These are phyloP conservation scores for Mormyrus iriodes DNA, from an alignment of 2,113 vertebrate species.

Conservation along the genomic window DNA sequence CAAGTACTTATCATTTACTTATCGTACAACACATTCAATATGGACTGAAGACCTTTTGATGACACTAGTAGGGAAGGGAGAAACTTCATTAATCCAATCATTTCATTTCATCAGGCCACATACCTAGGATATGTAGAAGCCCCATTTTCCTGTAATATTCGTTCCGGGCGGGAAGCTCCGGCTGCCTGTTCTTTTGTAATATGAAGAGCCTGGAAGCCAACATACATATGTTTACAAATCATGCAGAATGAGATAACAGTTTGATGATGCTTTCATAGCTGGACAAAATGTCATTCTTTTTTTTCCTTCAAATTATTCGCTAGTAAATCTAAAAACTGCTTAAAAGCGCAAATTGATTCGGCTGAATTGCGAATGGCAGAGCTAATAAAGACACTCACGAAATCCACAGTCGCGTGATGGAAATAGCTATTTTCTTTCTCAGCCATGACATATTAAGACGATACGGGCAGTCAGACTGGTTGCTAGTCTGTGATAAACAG, in stretches of 20 bases:
- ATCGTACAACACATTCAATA: neutral
- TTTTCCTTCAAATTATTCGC: neutral
- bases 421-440: neutral
- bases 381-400: neutral
- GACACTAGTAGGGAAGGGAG: neutral
- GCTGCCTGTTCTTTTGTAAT: neutral
- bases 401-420: neutral
- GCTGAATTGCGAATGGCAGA: neutral
- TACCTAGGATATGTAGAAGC: neutral
- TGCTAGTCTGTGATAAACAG: neutral
- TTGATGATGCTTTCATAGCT: neutral
- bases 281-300: neutral
- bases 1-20: neutral
- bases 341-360: neutral
- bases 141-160: conserved; percentile 1
- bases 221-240: neutral
- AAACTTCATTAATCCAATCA: conserved; percentile 6
- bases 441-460: neutral
- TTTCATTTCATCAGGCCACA: neutral
- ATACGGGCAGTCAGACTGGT: neutral
- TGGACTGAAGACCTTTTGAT: neutral
- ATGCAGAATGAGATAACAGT: neutral
- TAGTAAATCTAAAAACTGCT: neutral
- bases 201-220: neutral
- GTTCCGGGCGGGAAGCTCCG: neutral